Evolutionary conservation across 2,113 vertebrate genomes (phyloP).

Genomic region (Pica pica): DNA sequence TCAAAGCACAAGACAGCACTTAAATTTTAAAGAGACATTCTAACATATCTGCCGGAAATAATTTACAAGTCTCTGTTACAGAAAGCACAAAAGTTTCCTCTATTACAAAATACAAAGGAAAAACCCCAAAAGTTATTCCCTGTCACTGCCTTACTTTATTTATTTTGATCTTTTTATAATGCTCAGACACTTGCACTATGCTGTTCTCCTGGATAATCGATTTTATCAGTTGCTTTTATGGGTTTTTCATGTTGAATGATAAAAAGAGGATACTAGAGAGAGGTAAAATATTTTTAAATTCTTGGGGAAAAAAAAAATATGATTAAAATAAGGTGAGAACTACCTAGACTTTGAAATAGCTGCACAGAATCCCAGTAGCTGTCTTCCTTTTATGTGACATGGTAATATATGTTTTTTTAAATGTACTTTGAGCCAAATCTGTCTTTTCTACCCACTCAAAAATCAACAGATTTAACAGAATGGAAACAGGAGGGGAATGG

Average conservation of each 20-base stretch:
- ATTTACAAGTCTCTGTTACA: not conserved
- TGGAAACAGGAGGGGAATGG: not conserved
- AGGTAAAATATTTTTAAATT: not conserved
- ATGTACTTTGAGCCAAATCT: not conserved
- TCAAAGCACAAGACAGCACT: not conserved
- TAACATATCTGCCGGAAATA: not conserved
- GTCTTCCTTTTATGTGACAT: not conserved
- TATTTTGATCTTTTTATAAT: not conserved
- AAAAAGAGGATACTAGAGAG: not conserved
- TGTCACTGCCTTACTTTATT: not conserved
- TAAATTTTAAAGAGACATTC: not conserved
- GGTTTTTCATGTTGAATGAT: not conserved
- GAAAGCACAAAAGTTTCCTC: not conserved
- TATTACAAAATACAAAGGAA: not conserved
- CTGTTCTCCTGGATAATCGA: not conserved
- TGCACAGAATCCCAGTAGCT: not conserved
- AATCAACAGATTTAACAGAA: not conserved
- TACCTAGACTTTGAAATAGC: not conserved
- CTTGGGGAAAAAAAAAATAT: accelerated
- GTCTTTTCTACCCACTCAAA: not conserved
- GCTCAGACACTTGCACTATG: not conserved
- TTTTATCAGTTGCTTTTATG: not conserved
- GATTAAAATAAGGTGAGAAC: not conserved
- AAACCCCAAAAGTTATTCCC: not conserved
- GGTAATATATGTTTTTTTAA: not conserved